Conservation (phyloP, 2,113 vertebrate species). For the Microtus oregoni region DNA sequence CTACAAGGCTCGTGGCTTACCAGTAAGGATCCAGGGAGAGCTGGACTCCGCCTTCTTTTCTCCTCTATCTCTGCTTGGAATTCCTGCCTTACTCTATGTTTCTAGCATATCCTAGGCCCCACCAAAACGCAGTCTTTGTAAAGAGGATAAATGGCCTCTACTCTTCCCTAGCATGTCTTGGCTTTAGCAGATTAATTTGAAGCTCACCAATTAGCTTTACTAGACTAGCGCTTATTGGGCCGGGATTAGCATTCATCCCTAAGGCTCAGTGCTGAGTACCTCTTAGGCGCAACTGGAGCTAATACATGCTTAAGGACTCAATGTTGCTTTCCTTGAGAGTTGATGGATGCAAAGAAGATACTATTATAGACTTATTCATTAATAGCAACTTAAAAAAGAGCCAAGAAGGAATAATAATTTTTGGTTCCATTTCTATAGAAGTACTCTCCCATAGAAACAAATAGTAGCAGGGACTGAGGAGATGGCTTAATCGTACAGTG, state of each 20-base stretch:
- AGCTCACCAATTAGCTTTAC: background rate
- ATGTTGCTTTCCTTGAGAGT: background rate
- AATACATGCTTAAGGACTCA: background rate
- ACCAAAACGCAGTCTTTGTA: background rate
- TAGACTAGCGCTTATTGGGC: background rate
- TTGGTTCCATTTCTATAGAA: conserved; percentile 14
- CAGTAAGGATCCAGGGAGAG: no score
- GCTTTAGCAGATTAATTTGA: background rate
- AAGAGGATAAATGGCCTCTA: background rate
- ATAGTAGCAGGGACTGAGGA: background rate
- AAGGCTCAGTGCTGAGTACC: background rate
- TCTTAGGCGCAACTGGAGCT: background rate
- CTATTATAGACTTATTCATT: background rate
- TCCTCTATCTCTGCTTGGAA: no score
- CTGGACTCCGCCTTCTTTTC: no score
- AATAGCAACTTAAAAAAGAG: background rate
- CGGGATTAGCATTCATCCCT: background rate
- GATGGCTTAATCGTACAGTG: background rate
- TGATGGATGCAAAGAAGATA: background rate
- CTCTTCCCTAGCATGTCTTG: background rate
- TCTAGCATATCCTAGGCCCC: background rate
- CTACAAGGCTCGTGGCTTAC: no score
- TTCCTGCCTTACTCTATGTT: background rate
- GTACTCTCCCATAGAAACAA: background rate
- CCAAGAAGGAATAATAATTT: conserved; percentile 6